phyloP scores from a whole-genome alignment of 2,888 invertebrate genomes.

The Sturmia bella region DNA sequence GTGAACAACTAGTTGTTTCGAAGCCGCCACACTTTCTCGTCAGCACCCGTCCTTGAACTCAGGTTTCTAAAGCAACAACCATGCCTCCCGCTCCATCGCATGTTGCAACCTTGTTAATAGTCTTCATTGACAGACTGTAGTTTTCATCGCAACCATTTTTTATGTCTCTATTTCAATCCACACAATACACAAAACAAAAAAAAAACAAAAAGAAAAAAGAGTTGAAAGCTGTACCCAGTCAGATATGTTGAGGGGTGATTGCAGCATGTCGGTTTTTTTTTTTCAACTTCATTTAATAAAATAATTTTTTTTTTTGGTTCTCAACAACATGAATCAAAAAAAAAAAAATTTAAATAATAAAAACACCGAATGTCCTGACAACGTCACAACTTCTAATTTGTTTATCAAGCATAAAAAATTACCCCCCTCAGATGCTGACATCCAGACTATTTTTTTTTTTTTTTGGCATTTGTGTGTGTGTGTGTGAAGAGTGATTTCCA shows the following conservation, averaged over 20 bases:
- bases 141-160: neutral
- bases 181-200: neutral
- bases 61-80: too few species aligned
- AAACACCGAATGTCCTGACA: slow-evolving; percentile 63
- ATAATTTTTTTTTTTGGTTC: slow-evolving; percentile 24
- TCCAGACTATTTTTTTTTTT: slow-evolving; percentile 12
- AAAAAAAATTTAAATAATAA: slow-evolving; percentile 40
- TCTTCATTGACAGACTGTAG: slow-evolving; percentile 5
- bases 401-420: slow-evolving; percentile 69
- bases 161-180: slow-evolving; percentile 18
- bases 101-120: neutral
- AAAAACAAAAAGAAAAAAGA: slow-evolving; percentile 51
- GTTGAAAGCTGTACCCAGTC: slow-evolving; percentile 70
- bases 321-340: slow-evolving; percentile 57
- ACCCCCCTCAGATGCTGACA: slow-evolving; percentile 60
- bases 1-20: too few species aligned
- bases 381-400: slow-evolving; percentile 69
- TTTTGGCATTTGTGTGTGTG: neutral
- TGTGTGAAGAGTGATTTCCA: slow-evolving; percentile 3
- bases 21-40: too few species aligned
- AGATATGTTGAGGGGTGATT: slow-evolving; percentile 64
- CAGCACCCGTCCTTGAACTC: too few species aligned
- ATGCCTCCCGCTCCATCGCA: neutral
- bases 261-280: slow-evolving; percentile 32
- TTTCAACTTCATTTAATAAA: slow-evolving; percentile 45